Conservation (phyloP, 2,888 invertebrate genomes). For the Meteorus colon region DNA sequence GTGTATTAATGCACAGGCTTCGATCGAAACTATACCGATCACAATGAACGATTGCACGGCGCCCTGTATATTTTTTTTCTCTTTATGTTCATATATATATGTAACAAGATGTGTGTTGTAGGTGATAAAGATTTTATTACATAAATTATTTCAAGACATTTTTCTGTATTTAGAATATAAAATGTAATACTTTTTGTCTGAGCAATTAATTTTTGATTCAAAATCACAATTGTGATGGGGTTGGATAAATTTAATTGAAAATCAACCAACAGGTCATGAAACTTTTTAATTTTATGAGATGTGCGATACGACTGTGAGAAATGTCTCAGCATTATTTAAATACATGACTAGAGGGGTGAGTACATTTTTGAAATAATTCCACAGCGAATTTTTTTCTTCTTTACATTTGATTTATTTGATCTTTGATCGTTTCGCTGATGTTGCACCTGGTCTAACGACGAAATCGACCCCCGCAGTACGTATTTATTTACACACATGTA, state of each 20-base stretch:
- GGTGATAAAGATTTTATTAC: neutral
- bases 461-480: slow-evolving; percentile 35
- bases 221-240: too few species aligned
- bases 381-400: slow-evolving; percentile 50
- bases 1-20: slow-evolving; percentile 50
- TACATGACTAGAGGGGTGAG: too few species aligned
- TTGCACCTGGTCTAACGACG: slow-evolving; percentile 32
- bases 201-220: too few species aligned
- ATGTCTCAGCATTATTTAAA: too few species aligned
- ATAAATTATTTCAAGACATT: neutral
- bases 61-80: slow-evolving; percentile 48
- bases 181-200: too few species aligned
- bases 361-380: too few species aligned
- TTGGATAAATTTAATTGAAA: too few species aligned
- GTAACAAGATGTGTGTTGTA: neutral
- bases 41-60: slow-evolving; percentile 54
- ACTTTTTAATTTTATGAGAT: too few species aligned
- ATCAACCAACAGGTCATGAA: too few species aligned
- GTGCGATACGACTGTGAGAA: too few species aligned
- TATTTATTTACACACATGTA: neutral
- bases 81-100: neutral
- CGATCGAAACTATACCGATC: slow-evolving; percentile 46
- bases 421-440: neutral
- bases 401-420: slow-evolving; percentile 46
- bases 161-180: too few species aligned